These are phyloP conservation scores for Drepana arcuata DNA, from an alignment of 1,140 invertebrate genomes.

Conservation along the genomic window DNA sequence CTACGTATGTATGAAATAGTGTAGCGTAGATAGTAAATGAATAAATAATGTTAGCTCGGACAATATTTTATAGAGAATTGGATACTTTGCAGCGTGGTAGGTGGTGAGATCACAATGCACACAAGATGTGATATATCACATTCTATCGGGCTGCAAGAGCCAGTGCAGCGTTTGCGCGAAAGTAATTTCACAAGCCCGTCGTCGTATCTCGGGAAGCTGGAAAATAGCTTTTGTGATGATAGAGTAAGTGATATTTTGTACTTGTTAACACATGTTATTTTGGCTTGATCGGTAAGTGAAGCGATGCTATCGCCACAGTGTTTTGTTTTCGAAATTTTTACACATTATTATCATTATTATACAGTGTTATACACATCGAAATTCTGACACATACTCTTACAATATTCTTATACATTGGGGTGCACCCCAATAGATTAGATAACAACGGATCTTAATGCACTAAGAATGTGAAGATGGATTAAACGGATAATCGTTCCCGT, in stretches of 20 bases:
- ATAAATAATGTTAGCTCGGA: conserved; percentile 15
- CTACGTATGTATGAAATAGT: not conserved
- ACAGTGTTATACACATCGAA: no score
- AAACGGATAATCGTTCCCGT: no score
- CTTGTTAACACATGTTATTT: not conserved
- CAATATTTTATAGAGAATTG: conserved; percentile 28
- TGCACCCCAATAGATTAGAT: no score
- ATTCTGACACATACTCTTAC: no score
- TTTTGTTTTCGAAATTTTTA: no score
- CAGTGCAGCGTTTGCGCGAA: conserved; percentile 14
- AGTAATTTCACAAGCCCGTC: conserved; percentile 20
- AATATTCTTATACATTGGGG: no score
- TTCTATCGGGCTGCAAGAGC: conserved; percentile 20
- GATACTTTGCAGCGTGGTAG: conserved; percentile 21
- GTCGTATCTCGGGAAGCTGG: conserved; percentile 11
- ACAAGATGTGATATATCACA: conserved; percentile 23
- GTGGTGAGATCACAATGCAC: conserved; percentile 24
- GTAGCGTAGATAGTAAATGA: conserved; percentile 15
- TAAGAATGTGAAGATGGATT: no score
- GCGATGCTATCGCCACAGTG: not conserved
- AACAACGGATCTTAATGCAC: no score
- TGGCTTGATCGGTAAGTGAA: no score
- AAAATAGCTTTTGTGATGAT: conserved; percentile 11
- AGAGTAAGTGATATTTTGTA: conserved; percentile 8
- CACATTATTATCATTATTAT: no score